Percentiles rank a stretch among this genome's conserved stretches.
These are phyloP conservation scores for Lasioglossum marginatum DNA, from an alignment of 2,888 invertebrate species.

Conservation along the genomic window DNA sequence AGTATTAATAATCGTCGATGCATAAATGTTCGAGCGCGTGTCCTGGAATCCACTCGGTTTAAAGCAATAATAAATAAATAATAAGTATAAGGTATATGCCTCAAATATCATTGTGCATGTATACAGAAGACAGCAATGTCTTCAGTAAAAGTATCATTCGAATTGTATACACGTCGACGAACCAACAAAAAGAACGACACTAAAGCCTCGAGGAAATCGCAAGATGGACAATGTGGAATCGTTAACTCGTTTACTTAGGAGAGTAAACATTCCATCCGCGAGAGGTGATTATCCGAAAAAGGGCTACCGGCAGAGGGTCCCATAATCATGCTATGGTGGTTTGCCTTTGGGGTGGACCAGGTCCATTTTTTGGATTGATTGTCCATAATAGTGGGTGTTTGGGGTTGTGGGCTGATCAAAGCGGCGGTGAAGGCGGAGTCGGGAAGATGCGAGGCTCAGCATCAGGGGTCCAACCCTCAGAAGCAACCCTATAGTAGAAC, in stretches of 20 bases:
- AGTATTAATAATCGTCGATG: too few species aligned
- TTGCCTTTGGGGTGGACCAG: conserved; percentile 57
- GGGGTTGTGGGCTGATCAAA: conserved; percentile 80
- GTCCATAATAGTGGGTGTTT: conserved; percentile 83
- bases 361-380: conserved; percentile 81
- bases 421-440: conserved; percentile 81
- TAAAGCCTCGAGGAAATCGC: neutral
- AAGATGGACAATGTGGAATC: conserved; percentile 41
- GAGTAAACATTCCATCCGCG: conserved; percentile 51
- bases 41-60: too few species aligned
- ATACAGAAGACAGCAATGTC: neutral
- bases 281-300: conserved; percentile 54
- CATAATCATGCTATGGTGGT: conserved; percentile 65
- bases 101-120: too few species aligned
- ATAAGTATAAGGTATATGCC: too few species aligned
- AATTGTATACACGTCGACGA: neutral
- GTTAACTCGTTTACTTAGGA: conserved; percentile 58
- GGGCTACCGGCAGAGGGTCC: conserved; percentile 49
- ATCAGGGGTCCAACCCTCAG: conserved; percentile 81
- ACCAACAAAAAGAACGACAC: neutral
- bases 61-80: too few species aligned
- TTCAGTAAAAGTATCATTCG: neutral
- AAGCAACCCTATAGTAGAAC: conserved; percentile 64
- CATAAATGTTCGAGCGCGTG: too few species aligned
- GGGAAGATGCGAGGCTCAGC: conserved; percentile 82